Evolutionary conservation across 2,113 vertebrate species (phyloP).

Genomic region (Origma solitaria): DNA sequence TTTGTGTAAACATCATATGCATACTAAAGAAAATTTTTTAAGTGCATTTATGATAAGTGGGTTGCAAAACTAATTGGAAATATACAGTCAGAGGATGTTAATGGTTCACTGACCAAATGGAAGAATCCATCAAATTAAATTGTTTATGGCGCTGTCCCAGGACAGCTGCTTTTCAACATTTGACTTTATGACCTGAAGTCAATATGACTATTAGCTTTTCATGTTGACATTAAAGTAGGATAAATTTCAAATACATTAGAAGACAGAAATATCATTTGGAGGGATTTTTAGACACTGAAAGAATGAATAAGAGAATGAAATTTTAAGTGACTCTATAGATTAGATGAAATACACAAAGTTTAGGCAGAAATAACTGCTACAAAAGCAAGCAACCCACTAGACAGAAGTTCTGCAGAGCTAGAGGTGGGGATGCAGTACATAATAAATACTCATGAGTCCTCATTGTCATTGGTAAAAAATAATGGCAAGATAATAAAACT

Average conservation of each 20-base stretch:
- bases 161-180: neutral
- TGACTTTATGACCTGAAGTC: neutral
- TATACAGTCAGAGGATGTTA: neutral
- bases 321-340: neutral
- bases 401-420: neutral
- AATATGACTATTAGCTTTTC: neutral
- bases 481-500: neutral
- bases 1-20: neutral
- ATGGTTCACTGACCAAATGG: neutral
- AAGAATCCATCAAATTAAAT: neutral
- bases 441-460: neutral
- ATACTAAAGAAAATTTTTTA: neutral
- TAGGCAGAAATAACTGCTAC: neutral
- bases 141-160: neutral
- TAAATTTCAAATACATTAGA: neutral
- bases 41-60: neutral
- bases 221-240: neutral
- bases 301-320: neutral
- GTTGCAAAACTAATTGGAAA: neutral
- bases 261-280: neutral
- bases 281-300: neutral
- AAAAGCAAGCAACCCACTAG: fast-evolving
- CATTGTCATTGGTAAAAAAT: neutral
- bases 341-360: neutral
- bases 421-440: neutral